These are phyloP conservation scores for Megatriorchis doriae DNA, from an alignment of 2,113 vertebrate genomes.

Conservation along the genomic window DNA sequence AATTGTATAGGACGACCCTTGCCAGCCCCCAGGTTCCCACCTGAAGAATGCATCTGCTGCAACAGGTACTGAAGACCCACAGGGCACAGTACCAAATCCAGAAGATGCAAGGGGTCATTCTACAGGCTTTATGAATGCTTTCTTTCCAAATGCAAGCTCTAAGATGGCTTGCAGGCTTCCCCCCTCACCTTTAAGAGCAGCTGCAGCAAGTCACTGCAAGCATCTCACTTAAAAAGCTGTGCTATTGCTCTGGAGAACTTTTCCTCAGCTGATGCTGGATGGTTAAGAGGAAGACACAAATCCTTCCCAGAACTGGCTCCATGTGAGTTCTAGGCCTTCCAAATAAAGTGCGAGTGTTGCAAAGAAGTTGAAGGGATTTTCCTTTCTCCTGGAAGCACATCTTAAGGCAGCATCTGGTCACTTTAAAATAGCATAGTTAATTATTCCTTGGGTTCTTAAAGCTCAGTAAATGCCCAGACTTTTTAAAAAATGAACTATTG, in stretches of 20 bases:
- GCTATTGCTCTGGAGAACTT: not conserved
- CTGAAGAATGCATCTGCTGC: not conserved
- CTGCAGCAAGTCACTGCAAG: not conserved
- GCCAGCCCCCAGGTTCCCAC: not conserved
- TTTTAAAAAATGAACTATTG: not conserved
- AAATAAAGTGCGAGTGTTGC: not conserved
- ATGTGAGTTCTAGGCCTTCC: not conserved
- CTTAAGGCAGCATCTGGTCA: not conserved
- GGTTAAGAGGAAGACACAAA: not conserved
- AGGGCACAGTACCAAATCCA: not conserved
- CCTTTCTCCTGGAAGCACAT: not conserved
- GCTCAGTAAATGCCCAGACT: not conserved
- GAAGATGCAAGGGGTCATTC: not conserved
- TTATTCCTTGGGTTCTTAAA: not conserved
- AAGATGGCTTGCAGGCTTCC: not conserved
- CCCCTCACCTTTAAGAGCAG: not conserved
- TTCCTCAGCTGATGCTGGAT: not conserved
- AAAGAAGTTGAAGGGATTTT: not conserved
- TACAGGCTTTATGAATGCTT: not conserved
- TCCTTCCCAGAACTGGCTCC: not conserved
- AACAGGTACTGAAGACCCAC: not conserved
- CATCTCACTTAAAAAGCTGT: not conserved
- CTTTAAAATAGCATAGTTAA: not conserved
- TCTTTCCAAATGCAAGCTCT: not conserved
- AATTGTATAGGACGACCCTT: not conserved